Conservation (phyloP, 1,140 invertebrate genomes). For the Drosophila azteca region DNA sequence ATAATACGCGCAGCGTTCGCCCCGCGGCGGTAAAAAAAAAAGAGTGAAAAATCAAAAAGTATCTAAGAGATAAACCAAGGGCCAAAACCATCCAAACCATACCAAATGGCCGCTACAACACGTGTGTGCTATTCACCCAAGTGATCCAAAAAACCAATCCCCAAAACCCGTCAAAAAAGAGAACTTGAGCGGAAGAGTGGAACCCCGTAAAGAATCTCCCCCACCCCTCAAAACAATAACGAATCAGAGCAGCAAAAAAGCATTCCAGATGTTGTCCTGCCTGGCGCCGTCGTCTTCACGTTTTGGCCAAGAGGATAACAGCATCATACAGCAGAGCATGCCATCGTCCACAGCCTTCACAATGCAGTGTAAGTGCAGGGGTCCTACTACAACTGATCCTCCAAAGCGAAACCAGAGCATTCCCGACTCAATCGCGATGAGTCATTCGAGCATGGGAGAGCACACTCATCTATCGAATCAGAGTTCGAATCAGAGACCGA, state of each 20-base stretch:
- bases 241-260: slow-evolving; percentile 37
- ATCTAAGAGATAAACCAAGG: slow-evolving; percentile 29
- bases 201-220: not conserved
- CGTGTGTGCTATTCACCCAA: slow-evolving; percentile 50
- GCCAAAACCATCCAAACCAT: slow-evolving; percentile 27
- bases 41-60: not conserved
- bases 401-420: too few species aligned
- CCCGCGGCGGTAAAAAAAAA: too few species aligned
- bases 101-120: slow-evolving; percentile 47
- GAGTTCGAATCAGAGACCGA: not conserved
- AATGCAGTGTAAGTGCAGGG: slow-evolving; percentile 81
- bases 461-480: slow-evolving; percentile 24
- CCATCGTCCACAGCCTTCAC: slow-evolving; percentile 83
- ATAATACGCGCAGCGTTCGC: slow-evolving; percentile 41
- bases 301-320: slow-evolving; percentile 83
- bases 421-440: too few species aligned
- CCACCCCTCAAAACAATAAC: slow-evolving; percentile 9
- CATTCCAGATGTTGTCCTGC: slow-evolving; percentile 84
- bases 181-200: slow-evolving; percentile 17
- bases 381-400: too few species aligned
- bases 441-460: too few species aligned
- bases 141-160: slow-evolving; percentile 9
- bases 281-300: slow-evolving; percentile 83
- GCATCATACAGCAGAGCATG: slow-evolving; percentile 83
- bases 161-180: not conserved